Percentiles rank a stretch among this genome's conserved stretches.
Conservation (phyloP, 2,113 vertebrate genomes). For the Embiotoca jacksoni region DNA sequence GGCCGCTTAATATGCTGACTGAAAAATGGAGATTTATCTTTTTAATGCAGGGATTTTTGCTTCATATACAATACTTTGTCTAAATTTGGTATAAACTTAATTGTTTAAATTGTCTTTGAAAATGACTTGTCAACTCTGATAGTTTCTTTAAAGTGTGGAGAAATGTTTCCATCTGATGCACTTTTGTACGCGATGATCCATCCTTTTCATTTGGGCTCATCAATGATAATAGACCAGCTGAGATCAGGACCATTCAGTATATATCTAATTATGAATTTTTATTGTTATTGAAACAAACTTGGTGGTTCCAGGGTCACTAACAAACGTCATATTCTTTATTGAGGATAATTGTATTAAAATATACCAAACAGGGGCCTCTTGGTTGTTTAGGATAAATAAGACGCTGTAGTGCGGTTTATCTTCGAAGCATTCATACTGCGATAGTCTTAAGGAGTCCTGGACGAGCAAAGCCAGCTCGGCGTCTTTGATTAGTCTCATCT, state of each 20-base stretch:
- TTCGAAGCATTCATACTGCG: conserved; percentile 39
- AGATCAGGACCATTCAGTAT: not conserved
- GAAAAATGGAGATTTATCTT: not conserved
- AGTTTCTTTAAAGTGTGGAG: too few species aligned
- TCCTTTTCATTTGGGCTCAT: not conserved
- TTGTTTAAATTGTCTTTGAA: too few species aligned
- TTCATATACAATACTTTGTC: not conserved
- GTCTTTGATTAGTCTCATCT: conserved; percentile 17
- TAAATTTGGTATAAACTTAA: not conserved
- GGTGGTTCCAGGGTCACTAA: not conserved
- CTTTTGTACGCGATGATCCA: too few species aligned
- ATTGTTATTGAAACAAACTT: not conserved
- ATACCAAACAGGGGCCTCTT: not conserved
- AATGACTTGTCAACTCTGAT: too few species aligned
- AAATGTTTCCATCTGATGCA: too few species aligned
- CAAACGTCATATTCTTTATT: not conserved
- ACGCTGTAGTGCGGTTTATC: not conserved
- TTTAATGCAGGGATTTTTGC: not conserved
- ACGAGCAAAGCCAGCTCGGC: conserved; percentile 9
- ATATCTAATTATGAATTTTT: not conserved
- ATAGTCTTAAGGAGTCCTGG: conserved; percentile 58
- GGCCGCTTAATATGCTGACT: not conserved
- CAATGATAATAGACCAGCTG: not conserved
- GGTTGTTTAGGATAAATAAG: conserved; percentile 14
- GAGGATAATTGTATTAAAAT: not conserved